Evolutionary conservation across 1,140 invertebrate genomes (phyloP), one percentile per base, ranked within the genome.

Genomic region (Probaryconus sp.): DNA sequence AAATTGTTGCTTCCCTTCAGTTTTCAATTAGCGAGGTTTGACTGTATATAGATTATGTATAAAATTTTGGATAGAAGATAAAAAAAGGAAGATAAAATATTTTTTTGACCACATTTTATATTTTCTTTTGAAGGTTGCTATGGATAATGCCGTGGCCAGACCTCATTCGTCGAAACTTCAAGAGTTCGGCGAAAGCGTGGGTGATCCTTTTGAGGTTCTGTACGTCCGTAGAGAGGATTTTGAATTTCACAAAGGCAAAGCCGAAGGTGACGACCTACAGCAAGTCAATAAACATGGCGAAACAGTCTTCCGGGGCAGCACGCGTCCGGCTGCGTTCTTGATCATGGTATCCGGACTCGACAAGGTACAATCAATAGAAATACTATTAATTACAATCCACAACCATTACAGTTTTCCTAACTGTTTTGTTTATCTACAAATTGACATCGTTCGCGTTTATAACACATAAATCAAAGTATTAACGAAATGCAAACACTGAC

Each of bases 181-280:
- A 81, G 83, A 89, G 30, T 90, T 90, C 17, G 96, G 96, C 3
- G 93, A 96, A 51, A 73, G 82, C 2, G 89, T 95, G 40, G 97
- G 94, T 2, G 97, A 99, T 88, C 94, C 95, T 0, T 93, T 98
- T 79, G 97, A 99, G 88, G 92, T 98, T 4, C 97, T 95, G 0
- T 92, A 92, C 11, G 89, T 99, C 14, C 92, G 96, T 30, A 90
- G 92, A 47, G 93, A 97, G 83, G 97, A 99, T 85, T 94, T 95
- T 77, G 88, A 91, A 5, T 92, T 93, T 53, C 93, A 96, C 79
- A 87, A 88, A 47, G 94, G 92, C 3, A 92, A 92, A 75, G 91
- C 89, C 11, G 93, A 95, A 79, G 95, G 95, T 10, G 97, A 98
- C 83, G 97, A 98, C 85, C 81, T 98, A 1, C 81, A 96, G 0